Percentiles rank a stretch among this genome's conserved stretches.
Evolutionary conservation across 2,113 vertebrate genomes (phyloP).

Genomic region (Patagioenas fasciata): DNA sequence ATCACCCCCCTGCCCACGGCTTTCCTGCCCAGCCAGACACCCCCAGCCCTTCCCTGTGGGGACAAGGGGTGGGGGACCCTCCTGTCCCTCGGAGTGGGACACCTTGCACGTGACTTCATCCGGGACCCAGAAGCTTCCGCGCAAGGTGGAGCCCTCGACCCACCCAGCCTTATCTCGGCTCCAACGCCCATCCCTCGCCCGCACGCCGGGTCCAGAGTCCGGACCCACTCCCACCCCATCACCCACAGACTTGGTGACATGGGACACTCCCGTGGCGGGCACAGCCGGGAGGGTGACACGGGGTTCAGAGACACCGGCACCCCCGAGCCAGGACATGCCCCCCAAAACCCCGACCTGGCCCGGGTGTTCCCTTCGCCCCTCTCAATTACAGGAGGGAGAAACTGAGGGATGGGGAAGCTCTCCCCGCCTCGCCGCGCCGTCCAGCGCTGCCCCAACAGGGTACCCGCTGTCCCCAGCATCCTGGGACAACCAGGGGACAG

Average conservation of each 20-base stretch:
- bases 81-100: accelerated
- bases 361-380: not conserved
- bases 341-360: accelerated
- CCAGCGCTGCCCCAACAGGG: not conserved
- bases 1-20: accelerated
- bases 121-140: not conserved
- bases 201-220: constrained; percentile 21
- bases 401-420: not conserved
- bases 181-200: not conserved
- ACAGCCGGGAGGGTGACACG: accelerated
- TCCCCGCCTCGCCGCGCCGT: no score
- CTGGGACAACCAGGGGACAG: not conserved
- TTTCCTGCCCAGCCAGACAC: not conserved
- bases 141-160: not conserved
- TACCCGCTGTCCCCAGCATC: accelerated
- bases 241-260: not conserved
- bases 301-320: accelerated
- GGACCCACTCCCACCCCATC: no score
- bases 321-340: accelerated
- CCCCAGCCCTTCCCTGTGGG: accelerated
- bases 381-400: not conserved
- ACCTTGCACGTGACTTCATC: accelerated
- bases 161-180: not conserved
- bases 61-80: accelerated
- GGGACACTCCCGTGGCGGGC: accelerated